phyloP scores from a whole-genome alignment of 2,113 vertebrate species.

The Sinocyclocheilus grahami region DNA sequence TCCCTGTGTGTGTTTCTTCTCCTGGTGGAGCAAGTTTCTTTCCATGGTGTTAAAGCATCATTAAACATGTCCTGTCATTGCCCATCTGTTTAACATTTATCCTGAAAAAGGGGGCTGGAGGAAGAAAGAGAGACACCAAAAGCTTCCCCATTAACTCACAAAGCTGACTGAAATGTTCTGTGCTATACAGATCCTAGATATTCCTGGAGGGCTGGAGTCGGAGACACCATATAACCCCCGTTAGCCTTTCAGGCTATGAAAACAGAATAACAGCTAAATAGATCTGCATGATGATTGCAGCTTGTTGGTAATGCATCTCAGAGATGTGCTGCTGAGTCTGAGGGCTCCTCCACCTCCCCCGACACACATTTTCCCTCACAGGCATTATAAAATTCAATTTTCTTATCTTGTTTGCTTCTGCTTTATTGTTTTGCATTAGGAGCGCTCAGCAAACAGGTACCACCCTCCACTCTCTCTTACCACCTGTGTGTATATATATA shows the following conservation, averaged over 20 bases:
- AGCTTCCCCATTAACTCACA: slow-evolving; percentile 41
- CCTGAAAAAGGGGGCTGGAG: slow-evolving; percentile 46
- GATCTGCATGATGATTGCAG: slow-evolving; percentile 65
- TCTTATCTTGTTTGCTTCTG: slow-evolving; percentile 57
- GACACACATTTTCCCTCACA: slow-evolving; percentile 48
- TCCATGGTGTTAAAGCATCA: slow-evolving; percentile 71
- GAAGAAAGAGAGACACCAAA: slow-evolving; percentile 30
- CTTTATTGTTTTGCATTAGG: slow-evolving; percentile 62
- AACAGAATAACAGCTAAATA: slow-evolving; percentile 53
- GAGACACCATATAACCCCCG: background rate
- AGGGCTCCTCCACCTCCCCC: slow-evolving; percentile 35
- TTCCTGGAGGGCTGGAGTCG: slow-evolving; percentile 14
- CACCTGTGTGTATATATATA: too few relatives aligned
- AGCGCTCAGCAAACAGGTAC: slow-evolving; percentile 11
- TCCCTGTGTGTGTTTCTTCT: slow-evolving; percentile 72
- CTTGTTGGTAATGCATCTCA: slow-evolving; percentile 58
- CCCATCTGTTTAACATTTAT: slow-evolving; percentile 76
- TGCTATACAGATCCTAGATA: slow-evolving; percentile 24
- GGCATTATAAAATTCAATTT: slow-evolving; percentile 65
- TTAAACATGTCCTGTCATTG: slow-evolving; percentile 74
- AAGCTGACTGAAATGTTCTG: slow-evolving; percentile 40
- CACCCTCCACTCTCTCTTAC: background rate
- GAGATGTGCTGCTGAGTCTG: slow-evolving; percentile 1
- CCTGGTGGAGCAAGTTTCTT: slow-evolving; percentile 70
- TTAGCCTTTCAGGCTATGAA: slow-evolving; percentile 46